Evolutionary conservation across 92 coral and sea anemone genomes (phyloP).

Genomic region (Porites cylindrica): DNA sequence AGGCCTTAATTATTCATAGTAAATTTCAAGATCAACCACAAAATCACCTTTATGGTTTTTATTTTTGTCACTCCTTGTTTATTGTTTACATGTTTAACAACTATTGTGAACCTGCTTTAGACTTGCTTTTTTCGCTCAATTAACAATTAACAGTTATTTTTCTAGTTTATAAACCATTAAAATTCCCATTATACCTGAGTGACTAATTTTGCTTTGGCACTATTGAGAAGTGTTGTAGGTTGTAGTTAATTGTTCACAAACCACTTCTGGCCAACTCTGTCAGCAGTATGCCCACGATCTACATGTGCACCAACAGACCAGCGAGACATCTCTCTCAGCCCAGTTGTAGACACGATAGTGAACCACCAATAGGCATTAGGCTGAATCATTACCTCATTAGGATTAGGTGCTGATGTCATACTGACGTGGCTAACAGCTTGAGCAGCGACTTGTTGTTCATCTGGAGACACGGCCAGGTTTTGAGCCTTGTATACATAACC

Average conservation of each 20-base stretch:
- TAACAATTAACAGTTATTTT: background rate
- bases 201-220: background rate
- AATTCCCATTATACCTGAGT: background rate
- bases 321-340: slow-evolving; percentile 85
- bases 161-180: background rate
- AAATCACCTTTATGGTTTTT: background rate
- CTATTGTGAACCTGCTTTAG: background rate
- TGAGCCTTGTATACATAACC: slow-evolving; percentile 83
- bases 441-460: slow-evolving; percentile 73
- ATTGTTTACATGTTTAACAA: background rate
- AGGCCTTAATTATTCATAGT: background rate
- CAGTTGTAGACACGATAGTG: slow-evolving; percentile 79
- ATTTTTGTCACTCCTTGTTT: background rate
- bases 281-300: slow-evolving; percentile 70
- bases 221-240: background rate
- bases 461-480: slow-evolving; percentile 63
- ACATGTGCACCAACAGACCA: slow-evolving; percentile 81
- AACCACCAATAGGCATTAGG: slow-evolving; percentile 93
- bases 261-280: slow-evolving; percentile 77
- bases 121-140: too few relatives aligned
- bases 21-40: background rate
- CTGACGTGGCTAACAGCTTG: slow-evolving; percentile 79
- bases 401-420: slow-evolving; percentile 58
- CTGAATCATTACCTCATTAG: slow-evolving; percentile 67
- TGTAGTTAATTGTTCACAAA: slow-evolving; percentile 63